Evolutionary conservation across 2,797 vertebrate genomes (phyloP), one percentile per base, ranked within the genome.

Genomic region (Iguana delicatissima): DNA sequence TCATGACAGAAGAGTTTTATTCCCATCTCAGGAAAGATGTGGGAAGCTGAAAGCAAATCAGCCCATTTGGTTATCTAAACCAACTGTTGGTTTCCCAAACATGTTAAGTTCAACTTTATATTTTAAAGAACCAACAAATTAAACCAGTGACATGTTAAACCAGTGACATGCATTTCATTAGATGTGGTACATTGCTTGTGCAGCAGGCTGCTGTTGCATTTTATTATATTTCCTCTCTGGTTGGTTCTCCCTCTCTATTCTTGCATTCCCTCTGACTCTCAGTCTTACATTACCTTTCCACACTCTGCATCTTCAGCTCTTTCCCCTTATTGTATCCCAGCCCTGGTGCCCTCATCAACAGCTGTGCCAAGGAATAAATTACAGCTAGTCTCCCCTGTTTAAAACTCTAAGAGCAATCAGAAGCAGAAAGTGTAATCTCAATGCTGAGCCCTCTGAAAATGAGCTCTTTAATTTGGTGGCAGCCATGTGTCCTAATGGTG

Each of bases 151-250:
- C 89, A 88, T 89, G 35, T 57, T 67, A 42, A 4, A 42, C 82
- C 85, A 83, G 67, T 91, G 93, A 89, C 89, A 88, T 89, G 86
- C 86, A 26, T 91, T 92, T 94, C 87, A 95, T 94, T 94, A 95
- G 90, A 91, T 3, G 38, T 89, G 86, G 88, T 55, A 85, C 90
- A 84, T 89, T 92, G 22, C n/a, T 0, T 57, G 69, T 57, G 80
- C 88, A 85, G 52, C 5, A 7, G 81, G 72, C 92, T 92, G 91
- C 90, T 94, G 91, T 84, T 91, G 59, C 64, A 73, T 91, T 94
- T 50, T 77, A 84, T 82, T 88, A 81, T 85, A 91, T 14, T 64
- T 72, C 64, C 12, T 83, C 6, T 0, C 85, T 89, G 89, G 87
- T 84, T 93, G 86, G 88, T 81, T 84, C 22, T 85, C 20, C 32